Evolutionary conservation across 2,113 vertebrate species (phyloP), one percentile per base, ranked within the genome.

Genomic region (Solea solea): DNA sequence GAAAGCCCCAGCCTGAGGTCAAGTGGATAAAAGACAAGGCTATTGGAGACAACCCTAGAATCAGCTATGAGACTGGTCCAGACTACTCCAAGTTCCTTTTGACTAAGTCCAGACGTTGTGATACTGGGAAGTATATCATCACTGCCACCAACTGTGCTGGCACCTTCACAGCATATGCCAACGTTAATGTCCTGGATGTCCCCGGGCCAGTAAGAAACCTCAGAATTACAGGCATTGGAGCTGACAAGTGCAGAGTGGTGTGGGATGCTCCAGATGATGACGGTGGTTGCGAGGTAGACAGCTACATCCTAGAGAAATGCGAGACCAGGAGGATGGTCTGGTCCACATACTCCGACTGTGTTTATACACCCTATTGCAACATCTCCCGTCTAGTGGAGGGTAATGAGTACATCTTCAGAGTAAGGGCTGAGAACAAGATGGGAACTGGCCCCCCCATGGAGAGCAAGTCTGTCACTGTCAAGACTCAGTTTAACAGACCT

Each of bases 301-400:
- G 97, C 90, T 99, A 98, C 84, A 97, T 99, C 71, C 42, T 99
- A 52, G 98, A 99, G 91, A 99, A 99, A 91, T 99, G 98, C 86
- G 98, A 99, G 87, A 98, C 95, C 78, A 98, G 97, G 80, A 94
- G 97, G 85, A 99, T 99, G 98, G 95, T 99, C 72, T 99, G 98
- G 98, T 98, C 98, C 69, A 97, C 96, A 8, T 98, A 94, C 72
- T 98, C 97, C 27, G 91, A 93, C 15, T 93, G 94, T 55, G 91
- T 99, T 50, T 89, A 98, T 70, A 95, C 93, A 15, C 95, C 92
- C 0, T 91, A 93, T 82, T 92, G 95, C 70, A 96, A 97, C 13
- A 94, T 99, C 45, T 96, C 89, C 56, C 96, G 95, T 56, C 95
- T 99, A 65, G 96, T 99, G 82, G 97, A 99, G 92, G 93, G 95